These are phyloP conservation scores for Phodopus roborovskii DNA, from an alignment of 2,113 vertebrate genomes.

Conservation along the genomic window DNA sequence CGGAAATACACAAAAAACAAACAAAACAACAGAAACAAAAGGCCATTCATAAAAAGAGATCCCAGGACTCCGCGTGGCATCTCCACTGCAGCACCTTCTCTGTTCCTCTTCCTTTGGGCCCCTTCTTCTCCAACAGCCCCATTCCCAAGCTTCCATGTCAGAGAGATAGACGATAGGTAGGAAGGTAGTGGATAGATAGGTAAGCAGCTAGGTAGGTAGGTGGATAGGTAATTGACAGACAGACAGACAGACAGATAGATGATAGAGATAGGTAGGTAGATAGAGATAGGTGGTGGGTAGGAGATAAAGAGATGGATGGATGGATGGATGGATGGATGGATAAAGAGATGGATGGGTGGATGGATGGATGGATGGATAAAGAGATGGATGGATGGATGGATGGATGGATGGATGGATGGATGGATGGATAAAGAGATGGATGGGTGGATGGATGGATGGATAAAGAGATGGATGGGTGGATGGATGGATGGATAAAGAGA, in stretches of 20 bases:
- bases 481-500: neutral
- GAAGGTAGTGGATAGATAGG: neutral
- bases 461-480: neutral
- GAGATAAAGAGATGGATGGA: neutral
- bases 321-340: neutral
- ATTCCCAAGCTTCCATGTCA: neutral
- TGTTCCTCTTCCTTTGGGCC: neutral
- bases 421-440: too few species aligned
- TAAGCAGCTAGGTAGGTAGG: neutral
- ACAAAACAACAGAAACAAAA: neutral
- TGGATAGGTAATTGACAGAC: too few species aligned
- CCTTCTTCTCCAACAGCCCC: too few species aligned
- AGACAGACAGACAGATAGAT: neutral
- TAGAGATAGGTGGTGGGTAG: too few species aligned
- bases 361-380: neutral
- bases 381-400: neutral
- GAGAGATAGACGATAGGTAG: neutral
- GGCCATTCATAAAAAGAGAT: neutral
- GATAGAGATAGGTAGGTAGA: neutral
- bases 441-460: neutral
- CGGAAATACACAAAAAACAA: neutral
- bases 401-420: too few species aligned
- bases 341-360: neutral
- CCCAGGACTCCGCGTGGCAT: neutral
- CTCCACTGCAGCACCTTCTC: neutral